Evolutionary conservation across 2,797 vertebrate genomes (phyloP).

Genomic region (Synanceia verrucosa): DNA sequence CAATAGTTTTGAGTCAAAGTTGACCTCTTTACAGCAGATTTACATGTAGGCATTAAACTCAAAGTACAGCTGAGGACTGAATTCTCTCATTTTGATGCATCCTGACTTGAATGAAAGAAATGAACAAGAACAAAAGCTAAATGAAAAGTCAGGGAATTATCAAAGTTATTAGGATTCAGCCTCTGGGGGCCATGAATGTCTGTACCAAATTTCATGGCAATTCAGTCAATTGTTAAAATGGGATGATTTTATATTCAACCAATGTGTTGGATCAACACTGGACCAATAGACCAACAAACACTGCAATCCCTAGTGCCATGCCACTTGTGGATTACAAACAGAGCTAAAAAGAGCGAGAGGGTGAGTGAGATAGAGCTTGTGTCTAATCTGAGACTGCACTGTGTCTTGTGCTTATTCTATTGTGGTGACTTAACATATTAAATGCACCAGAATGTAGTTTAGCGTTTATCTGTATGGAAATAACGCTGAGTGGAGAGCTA

Average conservation of each 20-base stretch:
- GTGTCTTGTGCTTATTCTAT: background rate
- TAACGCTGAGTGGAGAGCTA: background rate
- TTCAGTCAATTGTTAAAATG: constrained; percentile 38
- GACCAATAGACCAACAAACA: constrained; percentile 38
- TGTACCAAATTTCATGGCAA: constrained; percentile 29
- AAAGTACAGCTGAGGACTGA: background rate
- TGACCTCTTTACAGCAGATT: background rate
- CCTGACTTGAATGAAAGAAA: constrained; percentile 26
- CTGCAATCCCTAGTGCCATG: constrained; percentile 11
- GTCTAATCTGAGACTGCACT: background rate
- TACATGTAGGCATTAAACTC: background rate
- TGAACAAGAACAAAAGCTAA: constrained; percentile 29
- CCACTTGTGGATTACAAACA: constrained; percentile 39
- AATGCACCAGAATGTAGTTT: background rate
- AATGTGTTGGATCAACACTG: constrained; percentile 20
- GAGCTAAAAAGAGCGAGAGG: constrained; percentile 19
- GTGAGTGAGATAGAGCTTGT: constrained; percentile 8
- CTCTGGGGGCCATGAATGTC: constrained; percentile 23
- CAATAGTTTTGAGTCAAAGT: background rate
- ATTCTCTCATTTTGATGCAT: background rate
- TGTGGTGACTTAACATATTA: background rate
- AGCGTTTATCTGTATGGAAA: background rate
- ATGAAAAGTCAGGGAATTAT: constrained; percentile 35
- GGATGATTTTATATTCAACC: constrained; percentile 27
- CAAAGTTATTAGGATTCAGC: constrained; percentile 37